A percentile compares a stretch with the other conserved stretches of the same genome.
phyloP scores from a whole-genome alignment of 92 coral and sea anemone species.

The Diadumene lineata region DNA sequence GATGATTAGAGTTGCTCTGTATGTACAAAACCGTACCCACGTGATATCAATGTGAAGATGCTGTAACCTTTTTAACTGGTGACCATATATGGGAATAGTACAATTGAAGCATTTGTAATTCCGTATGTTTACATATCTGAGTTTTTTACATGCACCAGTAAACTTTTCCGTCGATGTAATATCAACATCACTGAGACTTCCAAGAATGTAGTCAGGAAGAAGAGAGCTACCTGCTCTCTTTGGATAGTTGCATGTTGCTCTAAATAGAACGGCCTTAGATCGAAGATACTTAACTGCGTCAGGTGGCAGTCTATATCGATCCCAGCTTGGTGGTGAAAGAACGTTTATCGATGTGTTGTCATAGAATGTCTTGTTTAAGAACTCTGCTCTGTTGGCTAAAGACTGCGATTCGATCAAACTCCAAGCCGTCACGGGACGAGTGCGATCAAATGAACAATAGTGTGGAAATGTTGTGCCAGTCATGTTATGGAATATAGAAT shows the following conservation, averaged over 20 bases:
- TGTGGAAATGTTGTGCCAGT: background rate
- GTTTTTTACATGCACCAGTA: background rate
- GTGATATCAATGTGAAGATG: background rate
- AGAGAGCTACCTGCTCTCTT: background rate
- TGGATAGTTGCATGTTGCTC: background rate
- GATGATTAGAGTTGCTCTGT: background rate
- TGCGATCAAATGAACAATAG: background rate
- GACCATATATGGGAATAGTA: background rate
- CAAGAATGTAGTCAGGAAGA: background rate
- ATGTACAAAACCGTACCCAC: background rate
- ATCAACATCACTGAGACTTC: background rate
- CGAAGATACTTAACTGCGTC: background rate
- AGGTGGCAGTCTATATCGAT: background rate
- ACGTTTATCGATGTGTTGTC: background rate
- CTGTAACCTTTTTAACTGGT: background rate
- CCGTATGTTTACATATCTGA: background rate
- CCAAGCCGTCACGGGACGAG: background rate
- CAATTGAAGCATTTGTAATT: background rate
- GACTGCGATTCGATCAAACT: background rate
- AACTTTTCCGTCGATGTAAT: background rate
- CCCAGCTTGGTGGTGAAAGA: slow-evolving; percentile 4
- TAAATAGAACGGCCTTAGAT: background rate
- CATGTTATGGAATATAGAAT: background rate
- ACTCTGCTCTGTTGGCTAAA: background rate
- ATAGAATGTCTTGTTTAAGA: background rate